Conservation (phyloP, 2,888 invertebrate genomes). For the Shargacucullia verbasci region DNA sequence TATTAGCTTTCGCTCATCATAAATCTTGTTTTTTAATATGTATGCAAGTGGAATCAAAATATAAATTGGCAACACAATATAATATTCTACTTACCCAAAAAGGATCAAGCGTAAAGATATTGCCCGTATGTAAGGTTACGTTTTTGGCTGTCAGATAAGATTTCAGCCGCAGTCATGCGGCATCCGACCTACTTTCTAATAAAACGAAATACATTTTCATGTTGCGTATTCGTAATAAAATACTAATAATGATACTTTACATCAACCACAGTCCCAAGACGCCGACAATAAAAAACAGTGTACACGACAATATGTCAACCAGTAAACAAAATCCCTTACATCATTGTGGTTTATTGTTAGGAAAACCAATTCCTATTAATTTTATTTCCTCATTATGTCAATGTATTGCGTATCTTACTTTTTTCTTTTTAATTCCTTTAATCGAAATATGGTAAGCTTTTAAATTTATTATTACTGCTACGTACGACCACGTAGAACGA, state of each 20-base stretch:
- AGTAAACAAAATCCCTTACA: conserved; percentile 38
- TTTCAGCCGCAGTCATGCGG: conserved; percentile 40
- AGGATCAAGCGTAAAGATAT: conserved; percentile 21
- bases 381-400: conserved; percentile 11
- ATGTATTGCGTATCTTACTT: background rate
- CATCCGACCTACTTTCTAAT: conserved; percentile 50
- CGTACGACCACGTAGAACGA: conserved; percentile 12
- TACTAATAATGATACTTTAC: conserved; percentile 56
- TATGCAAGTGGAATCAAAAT: no score
- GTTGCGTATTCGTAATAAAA: conserved; percentile 51
- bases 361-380: conserved; percentile 37
- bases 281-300: conserved; percentile 53
- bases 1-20: background rate
- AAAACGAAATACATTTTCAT: conserved; percentile 51
- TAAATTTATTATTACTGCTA: background rate
- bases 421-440: background rate
- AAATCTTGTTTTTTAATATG: no score
- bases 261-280: conserved; percentile 53
- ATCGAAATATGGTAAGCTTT: no score
- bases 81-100: conserved; percentile 5
- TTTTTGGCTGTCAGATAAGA: conserved; percentile 38
- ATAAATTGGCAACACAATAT: background rate
- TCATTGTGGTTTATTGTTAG: conserved; percentile 45
- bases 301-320: conserved; percentile 51
- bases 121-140: conserved; percentile 16